Evolutionary conservation across 2,888 invertebrate species (phyloP).

Genomic region (Microchrysa polita): DNA sequence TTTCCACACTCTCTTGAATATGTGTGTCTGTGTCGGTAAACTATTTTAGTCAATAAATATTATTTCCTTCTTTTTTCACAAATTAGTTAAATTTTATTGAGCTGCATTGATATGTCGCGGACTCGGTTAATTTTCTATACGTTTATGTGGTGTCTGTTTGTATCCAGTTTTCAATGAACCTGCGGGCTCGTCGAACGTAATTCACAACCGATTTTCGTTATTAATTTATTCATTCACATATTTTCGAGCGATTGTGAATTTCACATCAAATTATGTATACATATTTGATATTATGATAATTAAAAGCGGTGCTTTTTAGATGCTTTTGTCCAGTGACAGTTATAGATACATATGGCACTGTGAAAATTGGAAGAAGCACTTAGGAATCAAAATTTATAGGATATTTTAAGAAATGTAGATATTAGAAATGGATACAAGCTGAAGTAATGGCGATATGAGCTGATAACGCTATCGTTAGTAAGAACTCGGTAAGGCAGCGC

Average conservation of each 20-base stretch:
- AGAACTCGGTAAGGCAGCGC: no score
- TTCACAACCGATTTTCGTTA: constrained; percentile 28
- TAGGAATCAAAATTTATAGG: constrained; percentile 10
- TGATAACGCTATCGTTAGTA: no score
- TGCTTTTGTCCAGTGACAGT: background rate
- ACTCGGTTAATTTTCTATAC: no score
- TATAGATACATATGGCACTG: no score
- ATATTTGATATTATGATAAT: constrained; percentile 33
- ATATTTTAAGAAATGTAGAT: constrained; percentile 22
- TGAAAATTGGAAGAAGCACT: no score
- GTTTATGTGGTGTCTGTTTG: no score
- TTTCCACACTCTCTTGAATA: constrained; percentile 23
- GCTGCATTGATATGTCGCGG: background rate
- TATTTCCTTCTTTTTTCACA: no score
- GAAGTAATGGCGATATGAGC: no score
- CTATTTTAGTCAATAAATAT: constrained; percentile 20
- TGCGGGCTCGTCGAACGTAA: constrained; percentile 14
- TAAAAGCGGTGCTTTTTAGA: constrained; percentile 11
- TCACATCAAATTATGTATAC: constrained; percentile 20
- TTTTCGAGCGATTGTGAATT: constrained; percentile 27
- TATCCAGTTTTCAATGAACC: constrained; percentile 10
- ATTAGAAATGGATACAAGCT: background rate
- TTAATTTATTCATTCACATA: constrained; percentile 37
- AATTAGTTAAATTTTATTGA: background rate
- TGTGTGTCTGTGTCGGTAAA: constrained; percentile 35